These are phyloP conservation scores for Cochlearius cochlearius DNA, from an alignment of 2,113 vertebrate genomes.

Conservation along the genomic window DNA sequence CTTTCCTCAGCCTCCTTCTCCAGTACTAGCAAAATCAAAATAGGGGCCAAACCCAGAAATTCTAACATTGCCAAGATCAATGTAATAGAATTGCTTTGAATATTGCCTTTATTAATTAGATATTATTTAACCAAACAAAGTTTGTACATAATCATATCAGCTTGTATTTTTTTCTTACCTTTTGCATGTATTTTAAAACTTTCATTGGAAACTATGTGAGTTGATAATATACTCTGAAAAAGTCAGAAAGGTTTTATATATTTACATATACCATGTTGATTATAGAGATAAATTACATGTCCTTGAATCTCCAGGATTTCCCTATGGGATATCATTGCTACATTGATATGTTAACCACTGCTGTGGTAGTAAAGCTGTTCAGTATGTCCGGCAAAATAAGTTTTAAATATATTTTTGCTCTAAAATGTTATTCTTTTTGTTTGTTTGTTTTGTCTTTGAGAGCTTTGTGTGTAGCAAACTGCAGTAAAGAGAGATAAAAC, in stretches of 20 bases:
- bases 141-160: accelerated
- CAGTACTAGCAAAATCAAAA: not conserved
- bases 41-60: not conserved
- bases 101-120: not conserved
- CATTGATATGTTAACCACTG: not conserved
- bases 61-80: not conserved
- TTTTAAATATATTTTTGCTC: not conserved
- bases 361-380: not conserved
- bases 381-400: not conserved
- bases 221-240: not conserved
- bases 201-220: not conserved
- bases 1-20: not conserved
- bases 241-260: not conserved
- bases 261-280: not conserved
- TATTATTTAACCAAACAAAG: not conserved
- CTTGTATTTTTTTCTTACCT: not conserved
- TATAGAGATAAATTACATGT: not conserved
- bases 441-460: not conserved
- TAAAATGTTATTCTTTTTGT: not conserved
- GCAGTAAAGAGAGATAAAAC: not conserved
- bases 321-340: not conserved
- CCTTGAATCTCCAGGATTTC: not conserved
- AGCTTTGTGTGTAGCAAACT: not conserved
- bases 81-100: not conserved
- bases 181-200: not conserved